Conservation (phyloP, 2,113 vertebrate species). For the Caretta caretta region DNA sequence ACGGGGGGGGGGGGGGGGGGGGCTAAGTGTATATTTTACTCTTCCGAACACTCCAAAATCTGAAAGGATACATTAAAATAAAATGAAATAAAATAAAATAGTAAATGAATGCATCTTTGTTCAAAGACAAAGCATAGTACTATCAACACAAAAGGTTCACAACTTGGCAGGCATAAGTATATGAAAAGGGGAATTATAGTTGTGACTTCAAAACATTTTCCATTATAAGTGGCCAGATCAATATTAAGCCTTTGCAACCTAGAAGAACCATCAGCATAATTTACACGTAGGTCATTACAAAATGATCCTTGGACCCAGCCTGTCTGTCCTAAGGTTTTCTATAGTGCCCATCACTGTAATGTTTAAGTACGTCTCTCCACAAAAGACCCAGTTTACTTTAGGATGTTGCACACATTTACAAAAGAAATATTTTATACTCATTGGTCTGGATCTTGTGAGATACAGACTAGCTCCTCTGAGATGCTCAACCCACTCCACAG, state of each 20-base stretch:
- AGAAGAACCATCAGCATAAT: neutral
- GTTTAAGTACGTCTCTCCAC: neutral
- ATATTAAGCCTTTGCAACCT: neutral
- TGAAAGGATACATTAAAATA: neutral
- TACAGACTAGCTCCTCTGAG: rapidly evolving
- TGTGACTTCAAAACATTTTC: no score
- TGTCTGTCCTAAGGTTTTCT: neutral
- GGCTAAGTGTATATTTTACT: neutral
- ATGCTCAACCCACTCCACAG: neutral
- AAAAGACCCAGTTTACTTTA: neutral
- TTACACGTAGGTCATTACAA: neutral
- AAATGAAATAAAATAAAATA: neutral
- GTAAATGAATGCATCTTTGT: neutral
- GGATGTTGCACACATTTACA: neutral
- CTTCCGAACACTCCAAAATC: neutral
- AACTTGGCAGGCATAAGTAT: neutral
- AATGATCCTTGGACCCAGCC: neutral
- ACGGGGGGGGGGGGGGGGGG: no score
- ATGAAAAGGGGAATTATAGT: neutral
- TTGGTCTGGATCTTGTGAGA: neutral
- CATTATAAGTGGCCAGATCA: neutral
- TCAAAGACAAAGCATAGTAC: neutral
- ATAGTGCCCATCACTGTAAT: rapidly evolving
- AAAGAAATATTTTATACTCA: rapidly evolving
- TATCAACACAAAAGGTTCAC: neutral